Conservation (phyloP, 2,888 invertebrate genomes). For the Callyntrura sp. region DNA sequence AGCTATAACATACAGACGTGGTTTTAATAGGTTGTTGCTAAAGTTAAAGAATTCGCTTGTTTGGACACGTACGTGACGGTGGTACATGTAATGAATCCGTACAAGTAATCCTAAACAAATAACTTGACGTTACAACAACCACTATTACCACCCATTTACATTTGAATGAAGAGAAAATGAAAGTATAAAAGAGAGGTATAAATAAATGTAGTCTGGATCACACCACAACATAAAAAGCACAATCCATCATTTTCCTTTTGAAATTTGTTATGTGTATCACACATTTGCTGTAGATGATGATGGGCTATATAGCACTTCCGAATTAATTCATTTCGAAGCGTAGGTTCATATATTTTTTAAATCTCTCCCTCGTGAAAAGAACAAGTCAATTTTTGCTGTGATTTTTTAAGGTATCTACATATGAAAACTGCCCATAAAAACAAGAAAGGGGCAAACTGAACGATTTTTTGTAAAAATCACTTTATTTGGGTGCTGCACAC, state of each 20-base stretch:
- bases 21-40: background rate
- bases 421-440: background rate
- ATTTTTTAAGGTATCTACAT: background rate
- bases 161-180: slow-evolving; percentile 28
- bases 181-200: slow-evolving; percentile 19
- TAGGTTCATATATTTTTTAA: background rate
- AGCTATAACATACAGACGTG: background rate
- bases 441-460: background rate
- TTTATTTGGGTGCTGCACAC: background rate
- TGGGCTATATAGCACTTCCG: background rate
- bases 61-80: slow-evolving; percentile 2
- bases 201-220: slow-evolving; percentile 9
- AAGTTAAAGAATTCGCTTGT: too few species aligned
- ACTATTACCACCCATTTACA: slow-evolving; percentile 52
- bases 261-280: background rate
- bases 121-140: slow-evolving; percentile 49
- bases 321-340: slow-evolving; percentile 9
- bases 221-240: background rate
- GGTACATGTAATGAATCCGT: slow-evolving; percentile 60
- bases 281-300: background rate
- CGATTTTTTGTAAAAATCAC: background rate
- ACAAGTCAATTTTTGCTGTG: slow-evolving; percentile 8
- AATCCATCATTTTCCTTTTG: slow-evolving; percentile 52
- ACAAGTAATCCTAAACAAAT: slow-evolving; percentile 38
- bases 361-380: background rate